Conservation (phyloP, 2,888 invertebrate genomes). For the Drosophila rellima region DNA sequence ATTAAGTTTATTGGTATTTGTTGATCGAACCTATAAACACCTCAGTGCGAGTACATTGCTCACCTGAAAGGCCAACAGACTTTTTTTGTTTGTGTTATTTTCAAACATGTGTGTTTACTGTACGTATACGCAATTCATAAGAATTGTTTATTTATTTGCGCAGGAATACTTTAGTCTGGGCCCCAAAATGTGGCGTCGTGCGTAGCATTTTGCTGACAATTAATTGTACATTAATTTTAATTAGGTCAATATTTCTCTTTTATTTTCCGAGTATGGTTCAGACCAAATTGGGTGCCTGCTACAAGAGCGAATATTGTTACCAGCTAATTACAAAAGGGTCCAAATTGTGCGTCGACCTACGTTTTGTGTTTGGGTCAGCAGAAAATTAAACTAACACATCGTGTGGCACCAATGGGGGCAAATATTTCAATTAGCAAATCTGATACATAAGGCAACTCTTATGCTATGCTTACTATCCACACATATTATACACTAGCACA, state of each 20-base stretch:
- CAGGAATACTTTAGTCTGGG: conserved; percentile 21
- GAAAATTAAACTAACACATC: conserved; percentile 35
- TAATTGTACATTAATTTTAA: conserved; percentile 75
- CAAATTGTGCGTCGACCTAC: conserved; percentile 8
- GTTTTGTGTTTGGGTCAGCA: conserved; percentile 47
- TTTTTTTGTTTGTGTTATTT: conserved; percentile 31
- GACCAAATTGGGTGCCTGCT: conserved; percentile 3
- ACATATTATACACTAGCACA: conserved; percentile 15
- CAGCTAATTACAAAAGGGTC: conserved; percentile 53
- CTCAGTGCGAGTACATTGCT: conserved; percentile 31
- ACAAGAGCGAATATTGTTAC: conserved; percentile 26
- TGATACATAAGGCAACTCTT: conserved; percentile 10
- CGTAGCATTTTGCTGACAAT: conserved; percentile 62
- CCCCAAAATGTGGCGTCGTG: conserved; percentile 14
- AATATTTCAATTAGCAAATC: conserved; percentile 64
- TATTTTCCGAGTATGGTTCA: conserved; percentile 5
- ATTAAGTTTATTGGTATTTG: conserved; percentile 10
- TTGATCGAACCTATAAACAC: conserved; percentile 52
- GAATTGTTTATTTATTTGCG: conserved; percentile 50
- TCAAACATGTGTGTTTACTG: conserved; percentile 27
- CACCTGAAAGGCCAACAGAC: conserved; percentile 57
- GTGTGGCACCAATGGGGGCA: conserved; percentile 12
- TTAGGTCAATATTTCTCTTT: conserved; percentile 56
- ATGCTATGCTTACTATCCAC: conserved; percentile 5
- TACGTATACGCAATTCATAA: conserved; percentile 16